phyloP scores from a whole-genome alignment of 2,888 invertebrate species.

The Phengaris arion region DNA sequence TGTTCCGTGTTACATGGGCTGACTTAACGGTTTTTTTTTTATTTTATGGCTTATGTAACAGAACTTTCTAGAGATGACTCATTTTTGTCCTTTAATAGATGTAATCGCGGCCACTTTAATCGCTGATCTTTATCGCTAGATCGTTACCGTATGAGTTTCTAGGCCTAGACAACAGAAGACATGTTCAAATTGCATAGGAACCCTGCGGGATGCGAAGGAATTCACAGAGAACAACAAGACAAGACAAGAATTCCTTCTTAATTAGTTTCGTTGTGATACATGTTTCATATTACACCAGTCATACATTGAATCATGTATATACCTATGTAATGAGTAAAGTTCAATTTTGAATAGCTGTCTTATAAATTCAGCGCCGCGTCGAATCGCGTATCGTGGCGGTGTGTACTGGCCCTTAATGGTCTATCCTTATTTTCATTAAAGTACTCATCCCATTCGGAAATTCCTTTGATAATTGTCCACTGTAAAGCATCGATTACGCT shows the following conservation, averaged over 20 bases:
- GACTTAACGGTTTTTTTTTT: constrained; percentile 2
- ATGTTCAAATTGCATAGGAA: neutral
- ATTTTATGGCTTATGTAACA: constrained; percentile 8
- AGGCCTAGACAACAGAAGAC: neutral
- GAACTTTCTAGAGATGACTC: constrained; percentile 19
- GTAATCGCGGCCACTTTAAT: neutral
- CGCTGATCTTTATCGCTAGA: constrained; percentile 19
- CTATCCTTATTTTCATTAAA: neutral
- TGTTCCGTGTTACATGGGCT: neutral
- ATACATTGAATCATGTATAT: too few relatives aligned
- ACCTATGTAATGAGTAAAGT: too few relatives aligned
- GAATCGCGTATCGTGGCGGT: too few relatives aligned
- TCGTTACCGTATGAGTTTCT: neutral
- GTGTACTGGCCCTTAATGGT: neutral
- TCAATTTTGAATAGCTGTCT: too few relatives aligned
- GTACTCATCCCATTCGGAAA: neutral
- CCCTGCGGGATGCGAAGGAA: too few relatives aligned
- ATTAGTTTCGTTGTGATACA: too few relatives aligned
- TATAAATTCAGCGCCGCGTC: too few relatives aligned
- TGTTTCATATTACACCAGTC: too few relatives aligned
- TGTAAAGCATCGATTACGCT: neutral
- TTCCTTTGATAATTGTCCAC: neutral
- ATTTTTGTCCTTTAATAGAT: constrained; percentile 23
- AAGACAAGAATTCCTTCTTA: too few relatives aligned
- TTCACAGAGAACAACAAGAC: too few relatives aligned